phyloP scores from a whole-genome alignment of 2,113 vertebrate species.

The Gallinago jamesoni region DNA sequence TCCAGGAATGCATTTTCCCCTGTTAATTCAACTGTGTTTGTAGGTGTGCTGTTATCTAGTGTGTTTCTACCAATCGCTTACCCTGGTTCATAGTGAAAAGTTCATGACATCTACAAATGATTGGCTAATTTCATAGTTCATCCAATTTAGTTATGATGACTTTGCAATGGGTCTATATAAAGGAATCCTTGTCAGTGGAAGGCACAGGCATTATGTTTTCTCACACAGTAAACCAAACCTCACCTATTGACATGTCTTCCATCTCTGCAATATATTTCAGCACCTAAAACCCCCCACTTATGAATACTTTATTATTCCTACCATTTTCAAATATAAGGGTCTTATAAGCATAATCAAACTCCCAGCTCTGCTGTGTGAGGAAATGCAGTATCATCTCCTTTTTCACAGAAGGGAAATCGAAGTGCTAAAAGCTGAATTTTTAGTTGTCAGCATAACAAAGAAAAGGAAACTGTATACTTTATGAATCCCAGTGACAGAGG shows the following conservation, averaged over 20 bases:
- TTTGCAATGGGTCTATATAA: background rate
- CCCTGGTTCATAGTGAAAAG: background rate
- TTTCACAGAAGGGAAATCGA: background rate
- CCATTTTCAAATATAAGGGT: rapidly evolving
- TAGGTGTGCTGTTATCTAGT: background rate
- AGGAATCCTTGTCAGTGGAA: background rate
- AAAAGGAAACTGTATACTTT: background rate
- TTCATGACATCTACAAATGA: background rate
- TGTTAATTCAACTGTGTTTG: background rate
- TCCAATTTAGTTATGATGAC: background rate
- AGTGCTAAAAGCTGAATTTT: background rate
- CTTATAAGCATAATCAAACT: background rate
- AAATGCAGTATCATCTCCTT: background rate
- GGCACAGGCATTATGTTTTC: background rate
- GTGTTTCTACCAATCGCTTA: background rate
- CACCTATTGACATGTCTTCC: background rate
- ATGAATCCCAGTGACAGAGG: background rate
- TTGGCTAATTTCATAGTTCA: background rate
- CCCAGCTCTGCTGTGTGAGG: background rate
- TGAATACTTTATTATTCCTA: background rate
- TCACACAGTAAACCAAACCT: background rate
- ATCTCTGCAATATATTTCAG: background rate
- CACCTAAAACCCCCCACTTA: background rate
- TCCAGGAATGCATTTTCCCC: background rate
- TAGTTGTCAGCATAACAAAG: background rate